Evolutionary conservation across 2,113 vertebrate genomes (phyloP), one percentile per base, ranked within the genome.

Genomic region (Ornithorhynchus anatinus): DNA sequence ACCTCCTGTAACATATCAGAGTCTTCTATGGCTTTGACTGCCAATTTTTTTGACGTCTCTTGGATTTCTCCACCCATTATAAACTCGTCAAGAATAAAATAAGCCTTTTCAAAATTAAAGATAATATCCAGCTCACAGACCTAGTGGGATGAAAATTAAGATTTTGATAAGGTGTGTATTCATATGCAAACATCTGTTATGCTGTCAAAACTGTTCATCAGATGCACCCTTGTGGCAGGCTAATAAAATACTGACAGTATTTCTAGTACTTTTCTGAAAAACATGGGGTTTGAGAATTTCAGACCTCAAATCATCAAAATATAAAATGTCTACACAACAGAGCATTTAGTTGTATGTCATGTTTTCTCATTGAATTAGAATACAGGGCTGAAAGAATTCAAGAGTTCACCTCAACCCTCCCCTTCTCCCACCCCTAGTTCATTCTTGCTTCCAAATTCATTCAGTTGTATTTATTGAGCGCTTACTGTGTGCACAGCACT

Each of bases 41-140:
- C 95, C 16, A 79, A 84, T 59, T 86, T 83, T 85, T 96, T 97
- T 16, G 97, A 98, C 3, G 97, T 98, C 86, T 98, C 97, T 72
- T 95, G 91, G 73, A 98, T 61, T 82, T 98, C 97, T 82, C 97
- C 97, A 37, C 94, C 95, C 68, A 97, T 95, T 67, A 98, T 94
- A 87, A 98, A 97, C 59, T 98, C 97, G 31, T 98, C 97, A 72
- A 98, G 94, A 82, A 98, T 97, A 89, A 95, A 98, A 82, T 98
- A 98, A 6, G 96, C 97, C 89, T 98, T 98, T 84, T 98, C 97
- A 84, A 98, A 98, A 86, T 98, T 98, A 76, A 98, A 98, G 75
- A 98, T 98, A 66, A 98, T 97, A 84, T 98, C 97, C 88, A 98
- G 74, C 85, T 98, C 97, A 4, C 97, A 98, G 39, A 98, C 97